Percentiles rank a stretch among this genome's conserved stretches.
Evolutionary conservation across 2,113 vertebrate species (phyloP).

Genomic region (Brachypteracias leptosomus): DNA sequence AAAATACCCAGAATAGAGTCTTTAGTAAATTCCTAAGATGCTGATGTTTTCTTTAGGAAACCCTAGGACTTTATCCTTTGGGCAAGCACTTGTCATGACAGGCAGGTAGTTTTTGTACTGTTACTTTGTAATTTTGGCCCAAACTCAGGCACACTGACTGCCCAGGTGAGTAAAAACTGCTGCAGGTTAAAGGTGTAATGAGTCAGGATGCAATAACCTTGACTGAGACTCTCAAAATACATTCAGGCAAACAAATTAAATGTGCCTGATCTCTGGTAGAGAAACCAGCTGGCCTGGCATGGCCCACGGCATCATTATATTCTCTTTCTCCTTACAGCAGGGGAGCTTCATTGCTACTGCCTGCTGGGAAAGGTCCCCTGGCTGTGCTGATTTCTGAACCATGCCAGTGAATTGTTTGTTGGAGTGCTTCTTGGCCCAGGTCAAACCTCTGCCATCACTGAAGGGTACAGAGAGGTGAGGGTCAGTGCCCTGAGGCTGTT

Average conservation of each 20-base stretch:
- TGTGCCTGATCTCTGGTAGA: not conserved
- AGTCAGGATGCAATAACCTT: not conserved
- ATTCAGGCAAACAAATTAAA: not conserved
- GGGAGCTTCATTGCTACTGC: not conserved
- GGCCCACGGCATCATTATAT: not conserved
- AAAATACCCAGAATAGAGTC: not conserved
- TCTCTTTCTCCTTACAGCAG: not conserved
- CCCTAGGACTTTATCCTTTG: not conserved
- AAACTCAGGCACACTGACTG: not conserved
- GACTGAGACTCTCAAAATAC: not conserved
- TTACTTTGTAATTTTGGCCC: not conserved
- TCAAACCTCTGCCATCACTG: not conserved
- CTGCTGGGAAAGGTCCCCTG: not conserved
- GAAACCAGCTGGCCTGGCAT: conserved; percentile 19
- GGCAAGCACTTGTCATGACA: not conserved
- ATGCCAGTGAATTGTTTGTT: not conserved
- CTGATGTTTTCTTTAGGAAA: not conserved
- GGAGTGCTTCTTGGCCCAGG: not conserved
- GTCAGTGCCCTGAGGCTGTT: not conserved
- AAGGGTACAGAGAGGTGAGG: not conserved
- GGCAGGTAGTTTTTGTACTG: not conserved
- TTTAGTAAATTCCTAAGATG: not conserved
- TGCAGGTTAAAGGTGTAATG: not conserved
- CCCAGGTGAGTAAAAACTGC: not conserved
- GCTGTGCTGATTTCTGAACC: not conserved